A percentile compares a stretch with the other conserved stretches of the same genome.
Conservation (phyloP, 2,797 vertebrate genomes). For the Ptychadena robeensis region DNA sequence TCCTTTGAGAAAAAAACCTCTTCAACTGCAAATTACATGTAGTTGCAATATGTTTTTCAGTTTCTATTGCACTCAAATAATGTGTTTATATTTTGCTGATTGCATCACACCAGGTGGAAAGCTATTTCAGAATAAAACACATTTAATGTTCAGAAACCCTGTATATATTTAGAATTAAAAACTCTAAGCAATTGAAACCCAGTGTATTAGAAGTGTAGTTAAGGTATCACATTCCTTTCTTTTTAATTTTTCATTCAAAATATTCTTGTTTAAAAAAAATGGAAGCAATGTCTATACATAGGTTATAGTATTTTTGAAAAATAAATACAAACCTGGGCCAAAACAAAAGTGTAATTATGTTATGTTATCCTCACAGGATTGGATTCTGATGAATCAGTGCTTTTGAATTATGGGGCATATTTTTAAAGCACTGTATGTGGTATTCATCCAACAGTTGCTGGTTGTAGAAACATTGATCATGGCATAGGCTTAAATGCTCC, state of each 20-base stretch:
- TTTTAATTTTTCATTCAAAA: slow-evolving; percentile 3
- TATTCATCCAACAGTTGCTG: no score
- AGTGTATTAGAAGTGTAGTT: neutral
- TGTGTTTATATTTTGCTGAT: slow-evolving; percentile 54
- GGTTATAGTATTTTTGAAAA: neutral
- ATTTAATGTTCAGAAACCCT: slow-evolving; percentile 19
- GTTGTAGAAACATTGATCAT: no score
- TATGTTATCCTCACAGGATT: no score
- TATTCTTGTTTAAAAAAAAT: neutral
- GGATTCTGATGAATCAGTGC: no score
- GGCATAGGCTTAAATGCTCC: no score
- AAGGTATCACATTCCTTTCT: slow-evolving; percentile 1
- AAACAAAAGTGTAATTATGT: neutral
- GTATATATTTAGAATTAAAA: slow-evolving; percentile 49
- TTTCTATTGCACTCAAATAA: slow-evolving; percentile 51
- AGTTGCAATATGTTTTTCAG: slow-evolving; percentile 52
- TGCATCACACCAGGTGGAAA: slow-evolving; percentile 51
- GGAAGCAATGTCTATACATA: neutral
- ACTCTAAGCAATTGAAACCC: neutral
- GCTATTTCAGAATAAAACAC: slow-evolving; percentile 29
- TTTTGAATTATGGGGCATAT: no score
- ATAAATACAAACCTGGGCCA: neutral
- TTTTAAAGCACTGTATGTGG: no score
- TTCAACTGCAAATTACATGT: slow-evolving; percentile 54
- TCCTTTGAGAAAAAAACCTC: slow-evolving; percentile 52